Evolutionary conservation across 64 coral and sea anemone species (phyloP), one percentile per base, ranked within the genome.

Genomic region (Platygyra sinensis): DNA sequence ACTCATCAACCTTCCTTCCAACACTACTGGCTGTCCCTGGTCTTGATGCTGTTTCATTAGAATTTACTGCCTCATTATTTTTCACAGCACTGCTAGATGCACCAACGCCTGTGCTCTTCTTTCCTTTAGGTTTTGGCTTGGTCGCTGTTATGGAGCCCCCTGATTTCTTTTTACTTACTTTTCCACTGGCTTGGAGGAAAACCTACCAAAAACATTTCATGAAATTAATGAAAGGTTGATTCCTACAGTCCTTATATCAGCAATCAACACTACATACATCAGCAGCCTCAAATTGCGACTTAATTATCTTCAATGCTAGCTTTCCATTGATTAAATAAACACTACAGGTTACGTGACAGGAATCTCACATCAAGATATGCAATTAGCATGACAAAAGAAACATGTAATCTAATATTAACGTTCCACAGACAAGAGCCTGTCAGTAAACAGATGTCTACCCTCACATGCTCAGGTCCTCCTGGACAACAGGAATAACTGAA

Each of bases 141-240:
- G 72, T 30, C 30, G 77, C 87, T n/a, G 89, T 91, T 31, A 18
- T 0, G 6, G 20, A 25, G 10, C 63, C 31, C n/a, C 76, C 87
- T n/a, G 86, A 93, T 46, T 91, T 99, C 52, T 95, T 93, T 74
- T 95, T 99, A 64, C 83, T 86, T 11, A 99, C 93, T 80, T 95
- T 94, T 39, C 97, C 97, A 93, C 88, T 95, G 54, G 94, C 87
- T 72, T 99, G 94, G 32, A 99, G 83, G 50, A 99, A 99, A 76
- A 82, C 77, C 97, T 99, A 72, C 24, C 64, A 67, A 67, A 67
- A 67, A 67, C 1, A 55, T 79, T 67, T 5, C 18, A 28, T n/a
- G 42, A 80, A 72, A 89, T 29, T 18, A 22, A n/a, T 24, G 18
- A 80, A 19, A 76, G 52, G 22, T 27, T 63, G 42, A 36, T 49